These are phyloP conservation scores for Conus betulinus DNA, from an alignment of 1,140 invertebrate species.

Conservation along the genomic window DNA sequence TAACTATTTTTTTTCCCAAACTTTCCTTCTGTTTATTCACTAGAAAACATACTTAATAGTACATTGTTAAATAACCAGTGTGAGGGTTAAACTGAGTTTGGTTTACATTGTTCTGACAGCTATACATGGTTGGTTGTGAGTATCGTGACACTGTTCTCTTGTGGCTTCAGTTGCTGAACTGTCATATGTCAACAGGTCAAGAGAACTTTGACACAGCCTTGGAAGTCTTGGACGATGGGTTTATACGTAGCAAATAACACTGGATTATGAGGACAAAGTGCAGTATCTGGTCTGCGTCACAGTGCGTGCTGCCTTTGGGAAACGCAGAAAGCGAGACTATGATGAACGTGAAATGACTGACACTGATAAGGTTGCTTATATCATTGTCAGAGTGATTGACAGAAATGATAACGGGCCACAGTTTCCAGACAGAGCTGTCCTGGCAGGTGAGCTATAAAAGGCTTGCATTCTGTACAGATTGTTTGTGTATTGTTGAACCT, in stretches of 20 bases:
- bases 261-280: slow-evolving; percentile 50
- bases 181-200: slow-evolving; percentile 25
- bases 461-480: too few species aligned
- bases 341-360: slow-evolving; percentile 7
- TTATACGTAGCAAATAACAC: slow-evolving; percentile 35
- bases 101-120: too few species aligned
- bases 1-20: too few species aligned
- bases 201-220: slow-evolving; percentile 9
- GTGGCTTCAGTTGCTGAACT: too few species aligned
- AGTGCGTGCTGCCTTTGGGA: background rate
- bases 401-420: slow-evolving; percentile 58
- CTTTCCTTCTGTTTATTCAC: too few species aligned
- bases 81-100: too few species aligned
- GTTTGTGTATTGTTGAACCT: too few species aligned
- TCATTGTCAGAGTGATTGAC: slow-evolving; percentile 51
- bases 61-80: too few species aligned
- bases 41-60: too few species aligned
- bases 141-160: too few species aligned
- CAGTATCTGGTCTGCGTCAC: slow-evolving; percentile 55
- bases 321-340: slow-evolving; percentile 31
- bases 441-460: slow-evolving; percentile 41
- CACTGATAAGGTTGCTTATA: slow-evolving; percentile 44
- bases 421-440: slow-evolving; percentile 34
- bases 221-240: slow-evolving; percentile 22
- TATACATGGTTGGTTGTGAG: too few species aligned